A percentile compares a stretch with the other conserved stretches of the same genome.
phyloP scores from a whole-genome alignment of 2,797 vertebrate genomes.

The Alexandromys oeconomus region DNA sequence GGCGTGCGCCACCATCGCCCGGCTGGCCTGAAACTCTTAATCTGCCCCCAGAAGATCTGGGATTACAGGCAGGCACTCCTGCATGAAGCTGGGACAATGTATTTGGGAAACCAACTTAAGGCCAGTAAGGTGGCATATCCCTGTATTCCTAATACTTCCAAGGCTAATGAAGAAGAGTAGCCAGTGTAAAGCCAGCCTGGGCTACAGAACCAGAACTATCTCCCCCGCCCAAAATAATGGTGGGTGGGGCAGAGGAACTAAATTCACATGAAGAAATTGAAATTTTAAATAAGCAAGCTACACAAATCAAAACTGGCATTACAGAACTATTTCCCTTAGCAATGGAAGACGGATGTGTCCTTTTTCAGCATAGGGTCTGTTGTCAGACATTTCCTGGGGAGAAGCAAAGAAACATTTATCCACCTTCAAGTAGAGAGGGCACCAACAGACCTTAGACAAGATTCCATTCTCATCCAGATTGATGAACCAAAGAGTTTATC shows the following conservation, averaged over 20 bases:
- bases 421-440: background rate
- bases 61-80: background rate
- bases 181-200: background rate
- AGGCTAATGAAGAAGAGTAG: background rate
- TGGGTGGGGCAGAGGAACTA: background rate
- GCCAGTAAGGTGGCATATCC: background rate
- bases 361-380: background rate
- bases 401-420: background rate
- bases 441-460: background rate
- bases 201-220: background rate
- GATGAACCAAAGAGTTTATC: background rate
- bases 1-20: too few relatives aligned
- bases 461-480: background rate
- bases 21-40: background rate
- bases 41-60: background rate
- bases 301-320: conserved; percentile 47
- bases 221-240: background rate
- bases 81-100: background rate
- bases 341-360: background rate
- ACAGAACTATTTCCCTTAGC: conserved; percentile 56
- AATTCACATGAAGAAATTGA: too few relatives aligned
- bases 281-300: conserved; percentile 48
- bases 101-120: conserved; percentile 59
- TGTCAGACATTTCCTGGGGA: background rate
- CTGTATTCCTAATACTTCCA: background rate